Base-by-base conservation (phyloP, 2,113 vertebrate species). In the Dermatemys mawii region DNA sequence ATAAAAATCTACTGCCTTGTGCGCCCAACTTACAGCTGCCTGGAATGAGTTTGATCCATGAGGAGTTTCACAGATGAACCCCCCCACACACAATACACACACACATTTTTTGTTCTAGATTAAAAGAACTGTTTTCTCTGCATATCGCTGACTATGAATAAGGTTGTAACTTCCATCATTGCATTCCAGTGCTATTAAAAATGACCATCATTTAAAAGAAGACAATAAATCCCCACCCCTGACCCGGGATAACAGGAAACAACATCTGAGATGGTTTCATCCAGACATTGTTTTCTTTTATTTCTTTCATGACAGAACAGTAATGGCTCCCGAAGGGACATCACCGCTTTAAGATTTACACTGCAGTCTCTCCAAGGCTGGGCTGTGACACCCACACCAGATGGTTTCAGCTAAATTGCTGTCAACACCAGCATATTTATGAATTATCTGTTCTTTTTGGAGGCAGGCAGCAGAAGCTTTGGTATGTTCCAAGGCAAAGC, bases 291-390 rank as follows among this genome's bases (percentile, higher is more conserved):
- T 73, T 91, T 79, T 55, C 82, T 89, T 95, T 92, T 75, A 75
- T 87, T 95, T 84, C 41, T 84, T 96, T 96, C 11, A 51, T 90
- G 86, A 90, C 50, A 89, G 75, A 78, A 60, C 17, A n/a, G 24
- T 80, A 94, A 92, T 46, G 75, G 80, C 8, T 92, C 80, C 87
- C 90, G 87, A 60, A 91, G 48, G 84, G 75, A 81, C 4, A 12
- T 67, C 51, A 89, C 35, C 86, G 27, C 44, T 80, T 91, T 80
- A 82, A 96, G 88, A 91, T 83, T 90, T 94, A 81, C 46, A 83
- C 32, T 76, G 4, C 24, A 50, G 6, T n/a, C 38, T 93, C 86
- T 88, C 35, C 41, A 87, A 93, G 87, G 46, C 78, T 93, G n/a
- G 60, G 6, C 53, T 87, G 84, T 89, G 84, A 89, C 79, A 92